phyloP scores from a whole-genome alignment of 2,113 vertebrate genomes.

The Gymnorhina tibicen region DNA sequence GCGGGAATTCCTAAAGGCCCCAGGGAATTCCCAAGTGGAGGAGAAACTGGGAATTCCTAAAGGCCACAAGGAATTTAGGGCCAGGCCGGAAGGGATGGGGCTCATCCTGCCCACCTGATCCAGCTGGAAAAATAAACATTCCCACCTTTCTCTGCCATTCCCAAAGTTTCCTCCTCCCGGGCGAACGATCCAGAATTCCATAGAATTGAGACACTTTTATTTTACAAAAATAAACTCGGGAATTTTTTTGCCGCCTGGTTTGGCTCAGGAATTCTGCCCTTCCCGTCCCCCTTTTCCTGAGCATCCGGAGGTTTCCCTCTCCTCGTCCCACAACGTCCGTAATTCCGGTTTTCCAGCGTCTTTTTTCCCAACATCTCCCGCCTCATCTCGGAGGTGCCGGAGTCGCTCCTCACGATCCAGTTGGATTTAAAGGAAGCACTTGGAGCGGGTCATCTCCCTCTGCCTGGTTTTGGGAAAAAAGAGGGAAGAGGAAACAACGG shows the following conservation, averaged over 20 bases:
- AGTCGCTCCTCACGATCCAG: rapidly evolving
- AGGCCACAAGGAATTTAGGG: background rate
- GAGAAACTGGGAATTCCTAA: background rate
- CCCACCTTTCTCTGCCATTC: background rate
- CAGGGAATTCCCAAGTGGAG: background rate
- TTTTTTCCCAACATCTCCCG: background rate
- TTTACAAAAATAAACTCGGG: background rate
- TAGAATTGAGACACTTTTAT: background rate
- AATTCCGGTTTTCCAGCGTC: background rate
- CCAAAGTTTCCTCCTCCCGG: background rate
- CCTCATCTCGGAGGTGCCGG: background rate
- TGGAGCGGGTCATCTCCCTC: conserved; percentile 4
- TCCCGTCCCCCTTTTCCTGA: background rate
- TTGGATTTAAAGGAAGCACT: background rate
- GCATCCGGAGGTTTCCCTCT: background rate
- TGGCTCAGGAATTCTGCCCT: background rate
- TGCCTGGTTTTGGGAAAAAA: background rate
- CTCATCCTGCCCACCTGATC: background rate
- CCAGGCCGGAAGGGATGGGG: background rate
- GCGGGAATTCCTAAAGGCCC: too few species aligned
- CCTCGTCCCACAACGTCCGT: background rate
- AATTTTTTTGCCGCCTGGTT: background rate
- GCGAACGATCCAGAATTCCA: background rate
- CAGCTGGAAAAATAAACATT: background rate
- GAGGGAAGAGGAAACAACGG: background rate